Evolutionary conservation across 2,888 invertebrate genomes (phyloP).

Genomic region (Vanessa cardui): DNA sequence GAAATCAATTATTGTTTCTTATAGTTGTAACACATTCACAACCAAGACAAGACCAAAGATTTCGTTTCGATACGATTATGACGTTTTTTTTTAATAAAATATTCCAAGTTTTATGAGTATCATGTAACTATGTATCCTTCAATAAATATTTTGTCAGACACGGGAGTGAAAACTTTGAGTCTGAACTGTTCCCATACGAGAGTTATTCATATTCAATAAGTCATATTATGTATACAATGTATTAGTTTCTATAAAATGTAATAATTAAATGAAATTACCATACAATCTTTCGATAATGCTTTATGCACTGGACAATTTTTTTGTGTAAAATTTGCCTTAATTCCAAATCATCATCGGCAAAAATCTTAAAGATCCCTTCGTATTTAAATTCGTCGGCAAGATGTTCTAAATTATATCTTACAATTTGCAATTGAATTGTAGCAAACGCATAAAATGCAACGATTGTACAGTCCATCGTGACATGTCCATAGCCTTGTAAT

Average conservation of each 20-base stretch:
- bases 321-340: conserved; percentile 44
- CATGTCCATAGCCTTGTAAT: conserved; percentile 64
- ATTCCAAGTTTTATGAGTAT: too few relatives aligned
- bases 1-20: too few relatives aligned
- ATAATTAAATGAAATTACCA: conserved; percentile 49
- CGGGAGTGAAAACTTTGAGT: too few relatives aligned
- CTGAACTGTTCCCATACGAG: too few relatives aligned
- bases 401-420: conserved; percentile 63
- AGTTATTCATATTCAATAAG: too few relatives aligned
- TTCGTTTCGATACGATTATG: too few relatives aligned
- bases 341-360: neutral
- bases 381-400: conserved; percentile 44
- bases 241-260: conserved; percentile 12
- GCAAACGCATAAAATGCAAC: conserved; percentile 66
- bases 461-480: conserved; percentile 70
- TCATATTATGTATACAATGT: too few relatives aligned
- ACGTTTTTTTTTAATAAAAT: too few relatives aligned
- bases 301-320: conserved; percentile 56
- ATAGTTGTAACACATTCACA: too few relatives aligned
- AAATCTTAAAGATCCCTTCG: conserved; percentile 25
- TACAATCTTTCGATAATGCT: conserved; percentile 60
- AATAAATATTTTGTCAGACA: too few relatives aligned
- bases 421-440: conserved; percentile 61
- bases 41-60: too few relatives aligned
- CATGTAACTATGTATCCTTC: too few relatives aligned